These are phyloP conservation scores for Hylaea fasciaria DNA, from an alignment of 2,888 invertebrate species.

Conservation along the genomic window DNA sequence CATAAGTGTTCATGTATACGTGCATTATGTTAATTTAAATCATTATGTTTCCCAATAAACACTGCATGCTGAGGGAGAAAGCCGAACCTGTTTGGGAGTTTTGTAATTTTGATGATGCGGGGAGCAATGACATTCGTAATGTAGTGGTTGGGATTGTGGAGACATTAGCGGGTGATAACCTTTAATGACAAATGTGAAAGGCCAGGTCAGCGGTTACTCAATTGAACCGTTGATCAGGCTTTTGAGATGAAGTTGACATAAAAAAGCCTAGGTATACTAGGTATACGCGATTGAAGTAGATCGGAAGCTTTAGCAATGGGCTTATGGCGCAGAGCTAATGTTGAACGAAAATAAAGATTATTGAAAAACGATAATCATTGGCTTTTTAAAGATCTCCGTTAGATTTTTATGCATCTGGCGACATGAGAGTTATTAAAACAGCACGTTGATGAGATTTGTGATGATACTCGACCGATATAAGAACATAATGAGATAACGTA, in stretches of 20 bases:
- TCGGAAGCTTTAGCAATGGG: constrained; percentile 16
- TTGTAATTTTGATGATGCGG: constrained; percentile 54
- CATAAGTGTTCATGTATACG: constrained; percentile 38
- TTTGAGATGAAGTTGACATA: constrained; percentile 14
- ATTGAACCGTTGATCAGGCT: constrained; percentile 28
- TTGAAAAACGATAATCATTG: no score
- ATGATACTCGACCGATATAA: background rate
- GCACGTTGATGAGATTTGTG: background rate
- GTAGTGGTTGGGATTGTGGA: constrained; percentile 29
- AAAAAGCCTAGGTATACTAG: background rate
- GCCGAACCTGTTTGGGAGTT: constrained; percentile 66
- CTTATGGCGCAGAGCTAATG: constrained; percentile 5
- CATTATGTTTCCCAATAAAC: constrained; percentile 67
- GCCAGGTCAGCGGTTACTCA: constrained; percentile 35
- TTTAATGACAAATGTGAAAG: constrained; percentile 40
- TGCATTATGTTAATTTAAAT: constrained; percentile 62
- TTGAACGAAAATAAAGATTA: no score
- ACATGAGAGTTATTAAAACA: background rate
- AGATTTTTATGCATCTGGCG: no score
- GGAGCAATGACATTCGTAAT: constrained; percentile 45
- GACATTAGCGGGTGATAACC: constrained; percentile 34
- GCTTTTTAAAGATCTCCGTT: no score
- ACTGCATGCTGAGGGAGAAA: constrained; percentile 63
- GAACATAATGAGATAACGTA: constrained; percentile 43
- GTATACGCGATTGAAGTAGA: constrained; percentile 4